phyloP scores from a whole-genome alignment of 2,888 invertebrate species.

The Tachina fera region DNA sequence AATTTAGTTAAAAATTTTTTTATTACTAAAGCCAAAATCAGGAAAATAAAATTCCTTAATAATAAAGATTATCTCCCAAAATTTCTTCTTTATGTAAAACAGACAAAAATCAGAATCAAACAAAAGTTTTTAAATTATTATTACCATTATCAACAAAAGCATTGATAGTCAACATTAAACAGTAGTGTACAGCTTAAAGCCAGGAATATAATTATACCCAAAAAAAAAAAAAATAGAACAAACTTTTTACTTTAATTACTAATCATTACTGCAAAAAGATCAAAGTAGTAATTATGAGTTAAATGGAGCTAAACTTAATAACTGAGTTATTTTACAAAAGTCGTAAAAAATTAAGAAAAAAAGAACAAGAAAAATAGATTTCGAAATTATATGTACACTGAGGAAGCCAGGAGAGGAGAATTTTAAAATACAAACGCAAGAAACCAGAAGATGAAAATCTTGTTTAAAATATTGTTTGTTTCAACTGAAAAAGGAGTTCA shows the following conservation, averaged over 20 bases:
- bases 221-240: conserved; percentile 36
- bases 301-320: conserved; percentile 68
- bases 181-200: not conserved
- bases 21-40: too few species aligned
- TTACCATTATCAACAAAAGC: not conserved
- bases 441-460: not conserved
- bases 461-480: too few species aligned
- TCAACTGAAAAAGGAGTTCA: too few species aligned
- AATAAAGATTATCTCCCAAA: conserved; percentile 12
- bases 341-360: not conserved
- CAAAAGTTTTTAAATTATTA: conserved; percentile 40
- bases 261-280: conserved; percentile 60
- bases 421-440: not conserved
- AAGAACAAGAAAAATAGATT: not conserved
- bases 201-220: too few species aligned
- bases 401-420: not conserved
- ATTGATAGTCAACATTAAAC: conserved; percentile 34
- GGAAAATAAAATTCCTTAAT: not conserved
- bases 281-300: conserved; percentile 72
- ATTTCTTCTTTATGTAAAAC: conserved; percentile 22
- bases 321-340: conserved; percentile 40
- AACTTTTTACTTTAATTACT: conserved; percentile 54
- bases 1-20: not conserved
- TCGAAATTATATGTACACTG: conserved; percentile 6
- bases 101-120: conserved; percentile 4